Conservation (phyloP, 2,888 invertebrate genomes). For the Acrobasis repandana region DNA sequence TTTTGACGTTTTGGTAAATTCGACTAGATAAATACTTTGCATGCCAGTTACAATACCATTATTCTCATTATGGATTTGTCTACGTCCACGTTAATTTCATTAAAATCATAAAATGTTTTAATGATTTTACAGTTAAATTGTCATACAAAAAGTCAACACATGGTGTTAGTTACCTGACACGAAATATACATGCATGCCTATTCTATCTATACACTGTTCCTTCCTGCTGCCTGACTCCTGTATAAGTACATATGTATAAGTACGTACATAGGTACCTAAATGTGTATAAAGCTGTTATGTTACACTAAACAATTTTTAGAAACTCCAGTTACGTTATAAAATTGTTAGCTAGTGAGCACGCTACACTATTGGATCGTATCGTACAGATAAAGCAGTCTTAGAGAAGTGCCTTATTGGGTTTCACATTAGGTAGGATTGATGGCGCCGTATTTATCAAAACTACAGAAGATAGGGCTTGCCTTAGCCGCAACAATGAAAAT, state of each 20-base stretch:
- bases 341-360: too few relatives aligned
- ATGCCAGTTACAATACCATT: constrained; percentile 60
- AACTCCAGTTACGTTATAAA: too few relatives aligned
- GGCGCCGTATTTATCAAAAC: too few relatives aligned
- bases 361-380: too few relatives aligned
- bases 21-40: constrained; percentile 47
- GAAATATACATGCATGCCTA: constrained; percentile 2
- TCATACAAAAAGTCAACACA: neutral
- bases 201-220: constrained; percentile 8
- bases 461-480: too few relatives aligned
- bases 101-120: constrained; percentile 36
- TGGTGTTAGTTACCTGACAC: neutral
- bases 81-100: constrained; percentile 25
- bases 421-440: too few relatives aligned
- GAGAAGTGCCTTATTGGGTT: too few relatives aligned
- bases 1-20: constrained; percentile 72
- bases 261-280: neutral
- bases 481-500: too few relatives aligned
- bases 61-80: constrained; percentile 34
- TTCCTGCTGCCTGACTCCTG: too few relatives aligned
- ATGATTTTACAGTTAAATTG: constrained; percentile 32
- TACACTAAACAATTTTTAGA: too few relatives aligned
- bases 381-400: too few relatives aligned
- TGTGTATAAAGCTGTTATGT: neutral
- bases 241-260: too few relatives aligned